Evolutionary conservation across 2,888 invertebrate genomes (phyloP), one percentile per base, ranked within the genome.

Genomic region (Andrena hattorfiana): DNA sequence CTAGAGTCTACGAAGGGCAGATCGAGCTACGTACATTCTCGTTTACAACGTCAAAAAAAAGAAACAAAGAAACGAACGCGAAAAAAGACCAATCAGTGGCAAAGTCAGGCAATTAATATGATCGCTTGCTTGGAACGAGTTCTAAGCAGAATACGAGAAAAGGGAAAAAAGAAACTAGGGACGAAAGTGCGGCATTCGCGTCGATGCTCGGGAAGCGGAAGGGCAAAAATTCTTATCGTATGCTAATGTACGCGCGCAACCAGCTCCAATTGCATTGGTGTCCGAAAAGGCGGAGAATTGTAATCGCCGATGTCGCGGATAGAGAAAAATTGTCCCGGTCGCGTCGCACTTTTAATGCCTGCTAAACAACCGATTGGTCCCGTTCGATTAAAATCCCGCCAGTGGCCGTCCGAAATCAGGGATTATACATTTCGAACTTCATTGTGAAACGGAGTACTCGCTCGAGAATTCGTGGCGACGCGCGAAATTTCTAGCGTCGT

Each of bases 361-460:
- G 69, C 54, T 62, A 49, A 60, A 28, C 60, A 56, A 67, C 71
- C 71, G 59, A 71, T 75, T 75, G 59, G 16, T 78, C 75, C 32
- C 28, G 48, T 67, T 10, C 59, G 49, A 77, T 74, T 70, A 79
- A 68, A 66, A 54, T 54, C 51, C 73, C 26, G 56, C 48, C 69
- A 79, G 72, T 73, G 71, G 60, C 78, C 84, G 84, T 84, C 72
- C 84, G 74, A 84, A 78, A 69, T 75, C 64, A 75, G 76, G 72
- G 69, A 81, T 76, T 69, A 63, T 71, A 69, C 69, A 66, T 66
- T 23, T 54, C 20, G 26, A 64, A 48, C 28, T 7, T 49, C n/a
- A 28, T 60, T 32, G 28, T 26, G 35, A 68, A 42, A 59, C 30
- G 28, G 71, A 48, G 69, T 60, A 32, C 8, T 70, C 60, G 35